A percentile compares a stretch with the other conserved stretches of the same genome.
phyloP scores from a whole-genome alignment of 2,113 vertebrate genomes.

The Gobiocypris rarus region DNA sequence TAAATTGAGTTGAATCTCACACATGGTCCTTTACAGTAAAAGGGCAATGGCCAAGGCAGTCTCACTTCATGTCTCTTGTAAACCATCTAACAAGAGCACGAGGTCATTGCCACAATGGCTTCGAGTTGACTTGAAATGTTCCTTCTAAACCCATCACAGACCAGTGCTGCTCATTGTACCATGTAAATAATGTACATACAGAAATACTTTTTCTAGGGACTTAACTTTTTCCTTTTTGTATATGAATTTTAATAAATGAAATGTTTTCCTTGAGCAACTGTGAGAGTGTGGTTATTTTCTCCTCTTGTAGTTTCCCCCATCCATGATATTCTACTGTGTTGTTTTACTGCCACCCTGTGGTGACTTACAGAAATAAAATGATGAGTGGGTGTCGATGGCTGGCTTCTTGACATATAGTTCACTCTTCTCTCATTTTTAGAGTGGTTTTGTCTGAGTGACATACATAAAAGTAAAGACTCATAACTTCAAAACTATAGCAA shows the following conservation, averaged over 20 bases:
- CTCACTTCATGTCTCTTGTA: neutral
- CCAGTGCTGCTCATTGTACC: constrained; percentile 28
- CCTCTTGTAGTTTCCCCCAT: neutral
- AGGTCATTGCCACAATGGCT: constrained; percentile 2
- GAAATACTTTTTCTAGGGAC: constrained; percentile 71
- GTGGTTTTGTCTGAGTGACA: no score
- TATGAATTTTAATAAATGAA: constrained; percentile 77
- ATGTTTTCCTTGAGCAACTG: constrained; percentile 60
- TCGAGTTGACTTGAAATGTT: neutral
- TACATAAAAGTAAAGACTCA: no score
- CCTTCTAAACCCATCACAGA: neutral
- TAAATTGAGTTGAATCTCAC: constrained; percentile 13
- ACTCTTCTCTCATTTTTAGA: no score
- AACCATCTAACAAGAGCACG: constrained; percentile 3
- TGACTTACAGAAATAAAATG: neutral
- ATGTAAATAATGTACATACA: constrained; percentile 69
- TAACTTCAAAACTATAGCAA: no score
- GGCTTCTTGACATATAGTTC: no score
- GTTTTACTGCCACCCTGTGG: constrained; percentile 26
- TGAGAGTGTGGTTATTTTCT: neutral
- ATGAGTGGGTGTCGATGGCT: no score
- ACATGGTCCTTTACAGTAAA: neutral
- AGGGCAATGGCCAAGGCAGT: neutral
- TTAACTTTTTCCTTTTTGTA: constrained; percentile 75
- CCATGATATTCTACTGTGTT: neutral